Percentiles rank a stretch among this genome's conserved stretches.
These are phyloP conservation scores for Strix uralensis DNA, from an alignment of 2,113 vertebrate species.

Conservation along the genomic window DNA sequence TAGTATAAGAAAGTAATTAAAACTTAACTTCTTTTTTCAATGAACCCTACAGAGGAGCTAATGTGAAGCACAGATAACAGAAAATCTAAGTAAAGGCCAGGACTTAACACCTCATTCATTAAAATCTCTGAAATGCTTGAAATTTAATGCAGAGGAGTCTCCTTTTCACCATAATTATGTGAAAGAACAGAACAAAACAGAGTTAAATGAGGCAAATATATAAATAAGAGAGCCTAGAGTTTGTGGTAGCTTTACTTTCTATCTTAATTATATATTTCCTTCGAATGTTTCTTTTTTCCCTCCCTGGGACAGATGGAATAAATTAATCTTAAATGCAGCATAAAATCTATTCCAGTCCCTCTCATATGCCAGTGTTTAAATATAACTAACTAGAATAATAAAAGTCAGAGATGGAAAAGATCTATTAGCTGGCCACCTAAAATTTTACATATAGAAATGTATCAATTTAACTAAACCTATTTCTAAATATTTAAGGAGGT, in stretches of 20 bases:
- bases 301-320: slow-evolving; percentile 61
- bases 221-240: slow-evolving; percentile 48
- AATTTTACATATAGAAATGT: slow-evolving; percentile 31
- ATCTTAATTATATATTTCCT: slow-evolving; percentile 64
- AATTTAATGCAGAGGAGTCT: slow-evolving; percentile 12
- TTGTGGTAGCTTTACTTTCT: slow-evolving; percentile 62
- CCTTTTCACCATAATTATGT: slow-evolving; percentile 27
- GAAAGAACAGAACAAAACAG: slow-evolving; percentile 46
- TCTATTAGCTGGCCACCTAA: slow-evolving; percentile 61
- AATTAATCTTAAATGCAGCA: slow-evolving; percentile 68
- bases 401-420: slow-evolving; percentile 58
- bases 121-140: slow-evolving; percentile 14
- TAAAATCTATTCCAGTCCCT: slow-evolving; percentile 63
- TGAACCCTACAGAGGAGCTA: neutral
- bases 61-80: neutral
- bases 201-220: slow-evolving; percentile 57
- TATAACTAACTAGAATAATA: slow-evolving; percentile 61
- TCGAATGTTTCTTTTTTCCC: slow-evolving; percentile 42
- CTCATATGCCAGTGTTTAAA: slow-evolving; percentile 43
- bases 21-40: neutral
- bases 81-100: neutral
- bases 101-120: slow-evolving; percentile 32
- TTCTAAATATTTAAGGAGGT: slow-evolving; percentile 47
- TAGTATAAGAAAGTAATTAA: neutral
- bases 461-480: slow-evolving; percentile 40